Base-by-base conservation (phyloP, 2,888 invertebrate genomes). In the Eristalis arbustorum region DNA sequence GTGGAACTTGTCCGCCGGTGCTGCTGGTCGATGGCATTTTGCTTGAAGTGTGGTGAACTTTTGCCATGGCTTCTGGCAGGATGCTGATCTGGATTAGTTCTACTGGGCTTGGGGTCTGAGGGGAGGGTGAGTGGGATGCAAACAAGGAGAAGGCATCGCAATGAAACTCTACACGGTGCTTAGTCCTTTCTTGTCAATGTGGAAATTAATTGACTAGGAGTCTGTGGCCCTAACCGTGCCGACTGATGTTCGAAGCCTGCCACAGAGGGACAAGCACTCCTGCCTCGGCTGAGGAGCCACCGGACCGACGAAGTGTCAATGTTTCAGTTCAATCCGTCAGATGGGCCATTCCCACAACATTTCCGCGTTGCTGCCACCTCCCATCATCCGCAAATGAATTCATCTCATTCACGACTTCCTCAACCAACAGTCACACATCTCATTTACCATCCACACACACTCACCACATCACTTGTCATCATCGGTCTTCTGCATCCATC, bases 401-500 rank as follows among this genome's bases (percentile, higher is more conserved):
- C 68, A 68, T 76, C 63, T 23, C 49, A 49, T 49, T 18, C 14
- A 13, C 18, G 56, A 62, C 75, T 80, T 80, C 75, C 81, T 76
- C 77, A 61, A 10, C 25, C 59, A 59, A 1, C 69, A 73, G 72
- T 73, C 77, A 42, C 77, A 82, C 68, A 73, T 69, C 82, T 78
- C 66, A 78, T 82, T 77, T 81, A 81, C 49, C 71, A 57, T 57
- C 82, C 14, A 63, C 37, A 72, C 31, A 31, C 31, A 8, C 25
- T 2, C 56, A 28, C 59, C 59, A 49, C 49, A 49, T 49, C 37
- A 75, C 71, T 77, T 77, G 85, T 82, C 85, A 85, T 87, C 74
- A 40, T 79, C 69, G 71, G 57, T 74, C 22, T 59, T 61, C n/a
- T 40, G 66, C 40, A 2, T 13, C 28, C 13, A 23, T 10, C 5